Evolutionary conservation across 1,140 invertebrate species (phyloP).

Genomic region (Asobara japonica): DNA sequence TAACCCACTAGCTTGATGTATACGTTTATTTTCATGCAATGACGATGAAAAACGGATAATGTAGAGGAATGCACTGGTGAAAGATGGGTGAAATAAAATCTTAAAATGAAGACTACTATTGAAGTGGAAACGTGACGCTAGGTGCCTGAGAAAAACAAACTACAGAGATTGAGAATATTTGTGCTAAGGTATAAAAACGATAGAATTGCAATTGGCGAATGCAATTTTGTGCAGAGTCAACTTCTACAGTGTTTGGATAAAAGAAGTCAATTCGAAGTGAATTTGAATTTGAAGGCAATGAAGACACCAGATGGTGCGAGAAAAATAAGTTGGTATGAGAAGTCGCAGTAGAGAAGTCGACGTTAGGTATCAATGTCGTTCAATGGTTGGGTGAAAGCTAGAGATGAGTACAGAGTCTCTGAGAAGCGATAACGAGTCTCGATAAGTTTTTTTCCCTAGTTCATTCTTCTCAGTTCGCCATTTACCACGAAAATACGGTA

Average conservation of each 20-base stretch:
- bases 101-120: neutral
- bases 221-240: neutral
- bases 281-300: conserved; percentile 11
- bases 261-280: neutral
- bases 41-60: conserved; percentile 29
- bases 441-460: conserved; percentile 12
- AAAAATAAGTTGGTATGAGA: neutral
- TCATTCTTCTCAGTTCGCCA: neutral
- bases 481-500: conserved; percentile 17
- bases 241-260: neutral
- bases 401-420: neutral
- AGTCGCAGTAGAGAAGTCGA: too few species aligned
- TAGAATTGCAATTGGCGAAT: neutral
- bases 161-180: neutral
- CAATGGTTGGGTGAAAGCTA: too few species aligned
- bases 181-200: too few species aligned
- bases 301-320: conserved; percentile 3
- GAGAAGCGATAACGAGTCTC: conserved; percentile 19
- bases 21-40: neutral
- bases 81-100: neutral
- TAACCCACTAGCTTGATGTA: conserved; percentile 6
- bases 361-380: too few species aligned
- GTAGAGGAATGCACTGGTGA: neutral
- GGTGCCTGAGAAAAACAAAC: too few species aligned
- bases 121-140: neutral